A percentile compares a stretch with the other conserved stretches of the same genome.
These are phyloP conservation scores for Ceraclea dissimilis DNA, from an alignment of 2,888 invertebrate species.

Conservation along the genomic window DNA sequence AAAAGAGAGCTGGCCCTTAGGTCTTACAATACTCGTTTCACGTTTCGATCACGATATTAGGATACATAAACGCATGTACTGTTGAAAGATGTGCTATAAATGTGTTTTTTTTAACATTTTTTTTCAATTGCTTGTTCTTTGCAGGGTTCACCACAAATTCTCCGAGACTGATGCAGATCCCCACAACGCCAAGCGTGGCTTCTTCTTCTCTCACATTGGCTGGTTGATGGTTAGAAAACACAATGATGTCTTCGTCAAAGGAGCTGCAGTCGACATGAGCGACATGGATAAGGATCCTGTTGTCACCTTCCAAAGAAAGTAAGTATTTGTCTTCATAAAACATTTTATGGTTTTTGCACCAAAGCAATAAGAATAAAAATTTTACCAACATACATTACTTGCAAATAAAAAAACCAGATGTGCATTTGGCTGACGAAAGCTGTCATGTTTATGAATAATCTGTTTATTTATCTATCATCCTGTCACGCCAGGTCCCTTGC, in stretches of 20 bases:
- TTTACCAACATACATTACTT: background rate
- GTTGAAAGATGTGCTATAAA: too few species aligned
- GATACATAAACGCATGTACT: too few species aligned
- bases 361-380: too few species aligned
- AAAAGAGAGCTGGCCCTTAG: too few species aligned
- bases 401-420: background rate
- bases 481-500: too few species aligned
- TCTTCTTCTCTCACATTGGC: slow-evolving; percentile 93
- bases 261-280: slow-evolving; percentile 77
- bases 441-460: too few species aligned
- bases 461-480: too few species aligned
- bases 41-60: too few species aligned
- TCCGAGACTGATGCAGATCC: slow-evolving; percentile 87
- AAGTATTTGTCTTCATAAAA: too few species aligned
- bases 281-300: slow-evolving; percentile 80
- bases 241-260: slow-evolving; percentile 78
- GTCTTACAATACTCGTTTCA: too few species aligned
- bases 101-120: too few species aligned
- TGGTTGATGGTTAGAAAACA: slow-evolving; percentile 88
- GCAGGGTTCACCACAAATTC: slow-evolving; percentile 81
- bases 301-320: slow-evolving; percentile 82
- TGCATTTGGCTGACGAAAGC: background rate
- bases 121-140: slow-evolving; percentile 6
- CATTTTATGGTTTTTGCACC: background rate
- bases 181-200: slow-evolving; percentile 80